Evolutionary conservation across 1,140 invertebrate species (phyloP), one percentile per base, ranked within the genome.

Genomic region (Camponotus pennsylvanicus): DNA sequence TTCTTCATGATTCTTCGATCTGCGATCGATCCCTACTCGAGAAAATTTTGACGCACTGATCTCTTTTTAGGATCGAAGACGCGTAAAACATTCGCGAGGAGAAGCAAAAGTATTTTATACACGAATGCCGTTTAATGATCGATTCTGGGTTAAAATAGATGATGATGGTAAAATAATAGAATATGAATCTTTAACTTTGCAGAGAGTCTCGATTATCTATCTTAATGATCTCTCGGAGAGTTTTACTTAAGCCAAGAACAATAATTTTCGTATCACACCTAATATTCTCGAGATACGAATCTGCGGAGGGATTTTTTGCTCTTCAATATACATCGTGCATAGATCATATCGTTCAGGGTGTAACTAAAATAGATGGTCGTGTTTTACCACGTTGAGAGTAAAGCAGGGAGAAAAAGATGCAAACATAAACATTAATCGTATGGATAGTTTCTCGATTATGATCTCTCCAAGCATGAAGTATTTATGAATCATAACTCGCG

Each of bases 401-500:
- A 42, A 15, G 18, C 27, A 34, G 18, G 18, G 15, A 34, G 66
- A 67, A 49, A 37, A 13, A 45, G 18, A 27, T 15, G n/a, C n/a
- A 52, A 49, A 32, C 61, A 79, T 79, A 79, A 79, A 79, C 32
- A 67, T 79, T 59, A 59, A 52, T 75, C 40, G 49, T 34, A 79
- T 52, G 18, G 18, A 8, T 67, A 37, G n/a, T 21, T 67, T 37
- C 42, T 37, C 13, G 76, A 78, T 78, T 67, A 37, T 11, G 61
- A 79, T 67, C 76, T 66, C 61, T 49, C 59, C 15, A 66, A 27
- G 32, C n/a, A 11, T 21, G 61, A 79, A 52, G 45, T 67, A 67
- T 67, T 79, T 52, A 67, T 67, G 61, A 66, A 37, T n/a, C 32
- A 18, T 67, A 52, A 79, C 32, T 67, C 37, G 40, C 63, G 34